Base-by-base conservation (phyloP, 2,113 vertebrate species). In the Tringa solitaria region DNA sequence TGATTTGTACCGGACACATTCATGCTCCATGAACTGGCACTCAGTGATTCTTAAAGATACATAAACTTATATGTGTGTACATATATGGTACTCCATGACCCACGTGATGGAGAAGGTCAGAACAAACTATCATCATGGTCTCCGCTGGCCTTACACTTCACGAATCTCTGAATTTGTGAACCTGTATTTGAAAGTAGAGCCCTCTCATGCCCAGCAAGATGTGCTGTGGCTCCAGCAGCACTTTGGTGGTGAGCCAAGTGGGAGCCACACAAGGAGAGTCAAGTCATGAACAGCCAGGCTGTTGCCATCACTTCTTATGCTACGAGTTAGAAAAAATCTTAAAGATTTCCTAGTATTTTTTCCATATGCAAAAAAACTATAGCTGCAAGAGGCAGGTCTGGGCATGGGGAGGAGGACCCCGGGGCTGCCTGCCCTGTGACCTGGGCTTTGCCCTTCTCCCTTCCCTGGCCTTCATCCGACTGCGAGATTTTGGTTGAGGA, bases 221-320 rank as follows among this genome's bases (percentile, higher is more conserved):
- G 32, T 0, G 0, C 26, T 35, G 33, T 56, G 70, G 51, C 20
- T 84, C n/a, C 45, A 63, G 27, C 35, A 68, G 64, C 23, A 35
- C 50, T 43, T 74, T 48, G 45, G 5, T 4, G 13, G 32, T 28
- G n/a, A 84, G 24, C n/a, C 51, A 35, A 64, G 51, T 28, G 24
- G 61, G 12, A 92, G 21, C 35, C 67, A 60, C 12, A 5, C 46
- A 54, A 26, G 59, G 33, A 85, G n/a, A n/a, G 21, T 24, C n/a
- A 75, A 68, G 8, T 41, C 65, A 78, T 2, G 10, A 83, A 4
- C 27, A 68, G 6, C 7, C 64, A 84, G 57, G 14, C n/a, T 56
- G 24, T 9, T 43, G 28, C 45, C n/a, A 23, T 61, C 24, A n/a
- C 39, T 67, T 84, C 65, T 82, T 68, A 83, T 20, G 37, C 61